A percentile compares a stretch with the other conserved stretches of the same genome.
Evolutionary conservation across 2,797 vertebrate species (phyloP).

Genomic region (Octomys mimax): DNA sequence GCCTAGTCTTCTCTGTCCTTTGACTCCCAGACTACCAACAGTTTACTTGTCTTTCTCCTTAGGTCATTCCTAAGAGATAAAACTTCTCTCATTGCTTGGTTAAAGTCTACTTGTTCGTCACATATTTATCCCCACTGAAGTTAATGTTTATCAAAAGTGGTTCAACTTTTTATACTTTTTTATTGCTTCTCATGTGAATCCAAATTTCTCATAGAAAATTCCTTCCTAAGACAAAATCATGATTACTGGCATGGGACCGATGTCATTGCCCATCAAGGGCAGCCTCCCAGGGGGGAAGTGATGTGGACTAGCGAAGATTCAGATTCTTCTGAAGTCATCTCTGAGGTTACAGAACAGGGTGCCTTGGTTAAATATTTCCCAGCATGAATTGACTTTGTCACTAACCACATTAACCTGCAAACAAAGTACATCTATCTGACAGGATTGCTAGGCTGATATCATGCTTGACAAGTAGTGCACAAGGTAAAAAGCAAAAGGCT

Average conservation of each 20-base stretch:
- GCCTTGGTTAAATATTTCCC: not conserved
- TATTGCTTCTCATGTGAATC: not conserved
- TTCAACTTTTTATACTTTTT: not conserved
- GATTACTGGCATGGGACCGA: not conserved
- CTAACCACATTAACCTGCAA: not conserved
- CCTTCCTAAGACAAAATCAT: not conserved
- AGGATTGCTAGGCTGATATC: not conserved
- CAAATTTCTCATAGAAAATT: slow-evolving; percentile 30
- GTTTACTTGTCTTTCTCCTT: not conserved
- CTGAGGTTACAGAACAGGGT: not conserved
- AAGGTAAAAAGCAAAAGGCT: not conserved
- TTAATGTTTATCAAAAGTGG: slow-evolving; percentile 9
- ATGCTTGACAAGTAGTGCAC: not conserved
- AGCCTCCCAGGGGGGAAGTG: not conserved
- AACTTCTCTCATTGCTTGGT: not conserved
- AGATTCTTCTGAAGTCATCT: not conserved
- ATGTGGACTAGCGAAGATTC: not conserved
- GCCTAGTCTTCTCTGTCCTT: not conserved
- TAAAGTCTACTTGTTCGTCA: not conserved
- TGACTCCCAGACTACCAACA: not conserved
- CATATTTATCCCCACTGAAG: not conserved
- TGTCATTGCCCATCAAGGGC: not conserved
- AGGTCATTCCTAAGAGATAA: not conserved
- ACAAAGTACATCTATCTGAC: not conserved
- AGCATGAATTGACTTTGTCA: not conserved